phyloP scores from a whole-genome alignment of 2,797 vertebrate species.

The Cynodonichthys magdalenae region DNA sequence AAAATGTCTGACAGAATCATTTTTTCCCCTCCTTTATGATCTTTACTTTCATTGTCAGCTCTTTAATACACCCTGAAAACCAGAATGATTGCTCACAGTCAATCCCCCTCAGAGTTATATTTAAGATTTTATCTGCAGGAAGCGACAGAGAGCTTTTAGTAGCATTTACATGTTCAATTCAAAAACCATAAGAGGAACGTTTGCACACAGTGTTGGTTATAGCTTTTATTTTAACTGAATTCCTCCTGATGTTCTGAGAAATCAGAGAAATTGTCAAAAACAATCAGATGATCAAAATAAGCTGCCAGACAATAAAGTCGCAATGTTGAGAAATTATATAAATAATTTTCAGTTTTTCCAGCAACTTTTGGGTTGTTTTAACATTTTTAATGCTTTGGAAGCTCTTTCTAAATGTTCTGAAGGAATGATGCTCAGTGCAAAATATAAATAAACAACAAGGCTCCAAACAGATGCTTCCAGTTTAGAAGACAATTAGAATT shows the following conservation, averaged over 20 bases:
- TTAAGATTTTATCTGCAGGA: background rate
- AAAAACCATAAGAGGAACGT: background rate
- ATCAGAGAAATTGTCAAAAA: slow-evolving; percentile 37
- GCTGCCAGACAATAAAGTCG: slow-evolving; percentile 20
- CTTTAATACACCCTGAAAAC: background rate
- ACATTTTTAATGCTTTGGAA: no score
- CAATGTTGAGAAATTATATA: no score
- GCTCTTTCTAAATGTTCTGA: no score
- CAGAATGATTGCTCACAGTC: background rate
- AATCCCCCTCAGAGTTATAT: background rate
- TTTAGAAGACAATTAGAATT: no score
- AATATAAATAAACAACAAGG: no score
- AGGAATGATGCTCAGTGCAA: no score
- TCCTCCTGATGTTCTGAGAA: slow-evolving; percentile 15
- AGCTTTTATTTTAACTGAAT: slow-evolving; percentile 4
- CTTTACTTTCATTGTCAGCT: background rate
- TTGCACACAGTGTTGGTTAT: background rate
- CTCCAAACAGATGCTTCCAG: no score
- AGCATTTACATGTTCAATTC: background rate
- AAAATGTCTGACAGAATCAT: no score
- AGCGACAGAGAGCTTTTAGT: background rate
- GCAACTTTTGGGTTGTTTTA: no score
- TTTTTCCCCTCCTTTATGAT: no score
- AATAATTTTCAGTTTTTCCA: no score
- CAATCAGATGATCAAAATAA: slow-evolving; percentile 11